Evolutionary conservation across 2,888 invertebrate genomes (phyloP), one percentile per base, ranked within the genome.

Genomic region (Proisotoma minuta): DNA sequence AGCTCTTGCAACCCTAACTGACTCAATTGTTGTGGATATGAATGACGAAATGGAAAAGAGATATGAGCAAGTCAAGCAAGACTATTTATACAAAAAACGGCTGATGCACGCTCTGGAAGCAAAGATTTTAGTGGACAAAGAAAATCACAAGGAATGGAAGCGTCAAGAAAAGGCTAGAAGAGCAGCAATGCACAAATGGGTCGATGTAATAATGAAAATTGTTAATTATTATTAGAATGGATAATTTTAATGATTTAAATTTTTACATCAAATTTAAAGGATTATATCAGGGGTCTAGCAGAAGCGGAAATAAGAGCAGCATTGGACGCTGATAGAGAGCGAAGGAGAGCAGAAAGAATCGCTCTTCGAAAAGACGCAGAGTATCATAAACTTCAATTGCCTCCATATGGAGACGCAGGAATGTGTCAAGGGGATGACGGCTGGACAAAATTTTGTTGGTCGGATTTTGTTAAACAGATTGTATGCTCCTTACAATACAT

Each of bases 1-100:
- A 62, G 81, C 83, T 70, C 76, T 86, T 15, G 81, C 81, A 0
- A 81, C 81, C 75, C 65, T 82, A 57, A 81, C 84, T 69, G 78
- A 81, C 65, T 78, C 80, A 1, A 77, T 78, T 29, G 76, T 84
- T 39, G 60, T 71, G 28, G 69, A 71, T 51, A 68, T 71, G 61
- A 61, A 62, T n/a, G 52, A 56, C 10, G 66, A 71, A 58, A 51
- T 66, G 10, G 52, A 43, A 8, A 60, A 59, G 34, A 50, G 63
- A 5, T 66, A 65, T 15, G 57, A 59, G 2, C 54, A 50, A 22
- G 69, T 69, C 2, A 68, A 66, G 26, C 53, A 60, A 22, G 64
- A 66, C n/a, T 60, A 57, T 49, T 24, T 71, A n/a, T 66, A 65
- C 51, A 64, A 65, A 43, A 50, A 62, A 23, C 56, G 66, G 49